phyloP scores from a whole-genome alignment of 2,113 vertebrate genomes.

The Chaetodon trifascialis region DNA sequence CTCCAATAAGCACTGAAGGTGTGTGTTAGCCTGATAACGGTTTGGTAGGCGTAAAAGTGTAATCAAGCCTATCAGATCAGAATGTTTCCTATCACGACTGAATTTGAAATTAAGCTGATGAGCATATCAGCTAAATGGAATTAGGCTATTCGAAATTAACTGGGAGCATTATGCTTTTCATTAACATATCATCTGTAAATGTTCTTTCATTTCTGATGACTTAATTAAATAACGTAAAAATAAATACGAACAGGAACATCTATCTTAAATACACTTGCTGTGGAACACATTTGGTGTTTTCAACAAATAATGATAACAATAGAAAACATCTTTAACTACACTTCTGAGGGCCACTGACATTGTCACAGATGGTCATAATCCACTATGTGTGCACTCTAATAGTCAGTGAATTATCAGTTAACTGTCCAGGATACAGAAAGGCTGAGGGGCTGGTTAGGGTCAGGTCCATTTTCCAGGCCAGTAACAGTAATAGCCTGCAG shows the following conservation, averaged over 20 bases:
- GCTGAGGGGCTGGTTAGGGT: conserved; percentile 22
- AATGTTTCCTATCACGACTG: neutral
- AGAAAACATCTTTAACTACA: neutral
- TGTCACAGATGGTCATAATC: conserved; percentile 11
- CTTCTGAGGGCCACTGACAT: neutral
- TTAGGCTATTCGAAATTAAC: neutral
- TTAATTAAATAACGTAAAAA: neutral
- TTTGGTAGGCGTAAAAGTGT: conserved; percentile 17
- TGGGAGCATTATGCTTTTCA: neutral
- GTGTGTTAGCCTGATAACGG: conserved; percentile 58
- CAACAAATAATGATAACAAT: conserved; percentile 21
- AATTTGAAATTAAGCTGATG: conserved; percentile 27
- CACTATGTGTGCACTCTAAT: neutral
- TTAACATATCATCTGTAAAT: neutral
- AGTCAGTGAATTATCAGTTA: conserved; percentile 14
- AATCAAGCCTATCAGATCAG: conserved; percentile 21
- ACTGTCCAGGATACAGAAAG: conserved; percentile 9
- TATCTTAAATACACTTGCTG: neutral
- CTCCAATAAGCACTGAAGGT: conserved; percentile 38
- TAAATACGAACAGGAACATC: neutral
- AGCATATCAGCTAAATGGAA: conserved; percentile 27
- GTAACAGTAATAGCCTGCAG: conserved; percentile 24
- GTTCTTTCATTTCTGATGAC: neutral
- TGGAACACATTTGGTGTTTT: neutral
- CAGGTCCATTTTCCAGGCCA: conserved; percentile 26